Base-by-base conservation (phyloP, 1,140 invertebrate species). In the Asbolus verrucosus region DNA sequence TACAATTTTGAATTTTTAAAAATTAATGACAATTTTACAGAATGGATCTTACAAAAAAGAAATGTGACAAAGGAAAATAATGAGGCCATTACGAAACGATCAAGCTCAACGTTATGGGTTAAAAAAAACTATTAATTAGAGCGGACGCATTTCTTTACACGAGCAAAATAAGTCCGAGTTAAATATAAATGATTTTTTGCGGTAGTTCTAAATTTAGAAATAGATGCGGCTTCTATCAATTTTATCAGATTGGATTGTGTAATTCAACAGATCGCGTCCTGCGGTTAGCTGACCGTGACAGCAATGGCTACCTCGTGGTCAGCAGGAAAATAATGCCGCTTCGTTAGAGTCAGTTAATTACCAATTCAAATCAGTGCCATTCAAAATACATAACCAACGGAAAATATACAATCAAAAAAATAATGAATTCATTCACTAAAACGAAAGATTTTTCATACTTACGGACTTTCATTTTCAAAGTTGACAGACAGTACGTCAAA, bases 281-380 rank as follows among this genome's bases (percentile, higher is more conserved):
- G 21, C 2, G 5, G n/a, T 54, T 24, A 70, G 41, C 33, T 16
- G 11, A 19, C 2, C 19, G 36, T 71, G 73, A 71, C 69, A 61
- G 68, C 67, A 70, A 78, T 76, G 76, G 75, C 75, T 67, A 76
- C 77, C 77, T 77, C 77, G 77, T 78, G 77, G 73, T 77, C 30
- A 15, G 36, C 27, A 24, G 14, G 30, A 62, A 59, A 63, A 39
- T 41, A 15, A 67, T 54, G 65, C 65, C 46, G 65, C 65, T 36
- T 21, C 50, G 31, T 19, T 15, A 18, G 33, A 67, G 54, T 13
- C 24, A 66, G n/a, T 11, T 14, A 18, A 36, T 33, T 18, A 33
- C 9, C 33, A 63, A 38, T 38, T 36, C 33, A 36, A 4, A 36
- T 36, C 33, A 4, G 5, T 36, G 16, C 15, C 33, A 41, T 15